Evolutionary conservation across 1,140 invertebrate genomes (phyloP), one percentile per base, ranked within the genome.

Genomic region (Hydropsyche tenuis): DNA sequence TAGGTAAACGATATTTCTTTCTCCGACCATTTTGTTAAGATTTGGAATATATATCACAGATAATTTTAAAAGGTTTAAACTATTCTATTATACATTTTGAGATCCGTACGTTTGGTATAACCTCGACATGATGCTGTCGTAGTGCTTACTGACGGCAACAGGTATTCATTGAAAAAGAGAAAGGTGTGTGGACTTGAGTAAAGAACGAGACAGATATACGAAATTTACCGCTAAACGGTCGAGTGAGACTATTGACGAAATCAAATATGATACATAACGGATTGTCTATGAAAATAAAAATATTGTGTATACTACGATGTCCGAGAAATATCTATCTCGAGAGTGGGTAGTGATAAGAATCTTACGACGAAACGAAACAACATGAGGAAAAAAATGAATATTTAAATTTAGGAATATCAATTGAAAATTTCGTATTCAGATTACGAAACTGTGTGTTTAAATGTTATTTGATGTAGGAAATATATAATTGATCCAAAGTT

Each of bases 11-110:
- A 56, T 18, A n/a, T 46, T 46, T 46, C 27, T 68, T 23, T 18
- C 14, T 14, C 11, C 22, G 42, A 37, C 25, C 68, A 70, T 70
- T 16, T 56, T 70, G 22, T 60, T 60, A 60, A 25, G 18, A 42
- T 56, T 56, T 56, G 68, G 48, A 48, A 9, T n/a, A 37, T 42
- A 14, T 70, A 70, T 70, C 68, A 70, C 68, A 70, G 68, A 25
- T 48, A 46, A 25, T 68, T 48, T n/a, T 1, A 42, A 46, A 48
- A 43, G 9, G 27, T n/a, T 68, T 48, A 68, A 25, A 60, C 22
- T 60, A 60, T 60, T 2, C 23, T 25, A 60, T 25, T 22, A 68
- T 68, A 23, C 3, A 68, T 48, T 68, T 48, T 48, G 65, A 60
- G 56, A 43, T 68, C 37, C 22, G 20, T 30, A 30, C 48, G 43